Evolutionary conservation across 2,888 invertebrate species (phyloP), one percentile per base, ranked within the genome.

Genomic region (Metalampra italica): DNA sequence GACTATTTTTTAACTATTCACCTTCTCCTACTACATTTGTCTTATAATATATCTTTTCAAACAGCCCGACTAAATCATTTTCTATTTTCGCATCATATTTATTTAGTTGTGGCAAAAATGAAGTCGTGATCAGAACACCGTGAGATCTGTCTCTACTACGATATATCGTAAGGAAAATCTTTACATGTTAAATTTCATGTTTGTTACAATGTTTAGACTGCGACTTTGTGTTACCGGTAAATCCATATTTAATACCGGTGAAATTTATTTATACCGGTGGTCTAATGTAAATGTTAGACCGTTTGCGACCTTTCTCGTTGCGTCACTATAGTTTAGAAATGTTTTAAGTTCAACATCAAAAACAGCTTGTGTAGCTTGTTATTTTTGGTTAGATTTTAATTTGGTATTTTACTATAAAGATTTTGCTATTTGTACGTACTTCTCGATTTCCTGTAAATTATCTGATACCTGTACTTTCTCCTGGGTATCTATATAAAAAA

Each of bases 111-210:
- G 32, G 38, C 38, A 64, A 78, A 75, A 71, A 66, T 68, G 60
- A 50, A 65, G 71, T 82, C 82, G 82, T 82, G 82, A 81, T 77
- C 69, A 44, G 54, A 51, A 55, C 57, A 64, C 68, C 76, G 71
- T 71, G 74, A 68, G 74, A 64, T 65, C 68, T 64, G 68, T 70
- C 71, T 55, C 56, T 45, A 47, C 47, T 43, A 62, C 65, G 64
- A 78, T 72, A 68, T 73, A 75, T 69, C 66, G 59, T 56, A 53
- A 55, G 55, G 60, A 65, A 64, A 66, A 22, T 22, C 22, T 22
- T 22, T 58, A 46, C 55, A 69, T 69, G 66, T 66, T 66, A 72
- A 76, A 74, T 71, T 71, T 75, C 66, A 74, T 78, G 74, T 78
- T 71, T 62, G 65, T 67, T 49, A 53, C 55, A 46, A 51, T 42